Base-by-base conservation (phyloP, 1,140 invertebrate genomes). In the Spodoptera litura region DNA sequence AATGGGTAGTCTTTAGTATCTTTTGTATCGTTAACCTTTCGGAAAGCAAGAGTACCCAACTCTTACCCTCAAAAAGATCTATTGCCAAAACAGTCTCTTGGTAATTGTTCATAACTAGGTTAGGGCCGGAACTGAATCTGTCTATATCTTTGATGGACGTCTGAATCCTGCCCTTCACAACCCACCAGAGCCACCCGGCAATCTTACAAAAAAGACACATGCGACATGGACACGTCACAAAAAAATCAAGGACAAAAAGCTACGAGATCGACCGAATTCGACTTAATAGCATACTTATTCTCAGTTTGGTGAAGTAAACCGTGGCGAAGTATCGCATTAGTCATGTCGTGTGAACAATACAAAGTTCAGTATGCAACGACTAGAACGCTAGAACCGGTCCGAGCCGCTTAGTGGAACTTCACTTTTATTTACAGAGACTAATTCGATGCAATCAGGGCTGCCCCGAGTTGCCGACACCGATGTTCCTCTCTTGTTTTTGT, bases 401-500 rank as follows among this genome's bases (percentile, higher is more conserved):
- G 8, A 31, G n/a, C 52, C 61, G 61, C 61, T 56, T 72, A 77
- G 49, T 76, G 52, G 44, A 76, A 77, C 62, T 77, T 77, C 74
- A 77, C 74, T 77, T 77, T 66, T 77, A 77, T 77, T 66, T 77
- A 27, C 62, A 77, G 15, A 76, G 13, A 49, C 62, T 68, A 66
- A 77, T 77, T 77, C 35, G 53, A 77, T 77, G 61, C 59, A 77
- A 77, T 66, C 62, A 58, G 74, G 74, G 74, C 52, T 77, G 73
- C 38, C 38, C 38, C 38, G 38, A 44, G 38, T 44, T 35, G 58
- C 44, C 38, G 35, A 35, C 13, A 62, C 15, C 11, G 8, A 10
- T n/a, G 38, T 51, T 31, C 11, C 13, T 44, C 13, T 44, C 11
- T 35, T 31, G 35, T 64, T 49, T 15, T 15, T 53, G 49, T 70